Percentiles rank a stretch among this genome's conserved stretches.
These are phyloP conservation scores for Anthonomus grandis DNA, from an alignment of 1,140 invertebrate species.

Conservation along the genomic window DNA sequence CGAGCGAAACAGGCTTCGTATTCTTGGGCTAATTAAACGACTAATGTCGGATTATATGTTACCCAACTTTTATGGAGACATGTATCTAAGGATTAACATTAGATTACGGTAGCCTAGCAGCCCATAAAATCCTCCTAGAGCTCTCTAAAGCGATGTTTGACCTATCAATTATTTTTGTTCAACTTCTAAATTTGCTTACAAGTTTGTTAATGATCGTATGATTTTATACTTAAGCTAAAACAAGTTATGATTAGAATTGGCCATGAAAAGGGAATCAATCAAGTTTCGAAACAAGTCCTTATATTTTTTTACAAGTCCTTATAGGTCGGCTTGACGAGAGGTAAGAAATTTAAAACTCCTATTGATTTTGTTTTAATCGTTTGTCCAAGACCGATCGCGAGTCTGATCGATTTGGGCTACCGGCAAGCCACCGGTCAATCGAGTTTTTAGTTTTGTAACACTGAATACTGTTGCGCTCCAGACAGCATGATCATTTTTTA, in stretches of 20 bases:
- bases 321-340: no score
- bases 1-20: slow-evolving; percentile 8
- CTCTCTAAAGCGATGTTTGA: no score
- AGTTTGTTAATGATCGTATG: no score
- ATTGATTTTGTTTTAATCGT: slow-evolving; percentile 18
- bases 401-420: slow-evolving; percentile 20
- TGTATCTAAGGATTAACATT: slow-evolving; percentile 23
- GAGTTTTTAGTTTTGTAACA: slow-evolving; percentile 27
- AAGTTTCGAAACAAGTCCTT: no score
- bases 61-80: slow-evolving; percentile 27
- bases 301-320: no score
- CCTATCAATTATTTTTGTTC: no score
- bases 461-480: slow-evolving; percentile 15
- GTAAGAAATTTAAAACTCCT: no score
- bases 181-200: no score
- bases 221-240: no score
- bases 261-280: no score
- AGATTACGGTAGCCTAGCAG: slow-evolving; percentile 24
- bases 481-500: slow-evolving; percentile 12
- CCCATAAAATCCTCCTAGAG: no score
- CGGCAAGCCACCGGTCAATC: slow-evolving; percentile 19
- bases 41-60: slow-evolving; percentile 29
- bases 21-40: slow-evolving; percentile 29
- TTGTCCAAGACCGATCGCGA: slow-evolving; percentile 2
- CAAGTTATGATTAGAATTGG: no score